These are phyloP conservation scores for Platichthys flesus DNA, from an alignment of 2,113 vertebrate genomes.

Conservation along the genomic window DNA sequence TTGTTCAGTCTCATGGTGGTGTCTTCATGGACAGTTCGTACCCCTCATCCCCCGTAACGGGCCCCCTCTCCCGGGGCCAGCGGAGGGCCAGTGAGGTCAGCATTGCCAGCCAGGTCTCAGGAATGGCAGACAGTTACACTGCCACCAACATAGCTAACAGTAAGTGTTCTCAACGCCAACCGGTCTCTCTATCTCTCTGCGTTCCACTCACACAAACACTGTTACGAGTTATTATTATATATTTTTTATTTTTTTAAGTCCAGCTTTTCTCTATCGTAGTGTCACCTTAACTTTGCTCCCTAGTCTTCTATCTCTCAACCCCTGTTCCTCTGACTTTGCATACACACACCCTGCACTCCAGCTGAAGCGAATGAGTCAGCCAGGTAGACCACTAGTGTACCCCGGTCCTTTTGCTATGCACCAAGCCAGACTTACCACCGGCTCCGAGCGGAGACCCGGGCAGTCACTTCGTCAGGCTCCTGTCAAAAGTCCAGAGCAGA, in stretches of 20 bases:
- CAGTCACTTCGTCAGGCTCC: constrained; percentile 20
- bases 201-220: constrained; percentile 63
- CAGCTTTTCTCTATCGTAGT: constrained; percentile 22
- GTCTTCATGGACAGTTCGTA: constrained; percentile 93
- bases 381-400: constrained; percentile 28
- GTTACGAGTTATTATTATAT: constrained; percentile 5
- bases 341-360: constrained; percentile 56
- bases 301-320: constrained; percentile 23
- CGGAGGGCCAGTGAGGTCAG: constrained; percentile 97
- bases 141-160: constrained; percentile 96
- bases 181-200: constrained; percentile 55
- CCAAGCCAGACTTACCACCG: constrained; percentile 20
- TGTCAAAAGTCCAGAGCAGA: constrained; percentile 26
- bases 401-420: constrained; percentile 7
- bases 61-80: constrained; percentile 88
- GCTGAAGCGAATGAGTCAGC: constrained; percentile 38
- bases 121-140: constrained; percentile 97
- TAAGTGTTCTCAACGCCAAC: constrained; percentile 84
- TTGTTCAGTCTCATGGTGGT: constrained; percentile 94
- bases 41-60: constrained; percentile 90
- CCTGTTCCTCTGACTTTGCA: constrained; percentile 50
- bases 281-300: constrained; percentile 11
- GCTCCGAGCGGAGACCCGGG: not conserved
- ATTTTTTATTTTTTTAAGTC: constrained; percentile 12
- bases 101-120: constrained; percentile 98